phyloP scores from a whole-genome alignment of 1,140 invertebrate genomes.

The Dreissena rostriformis region DNA sequence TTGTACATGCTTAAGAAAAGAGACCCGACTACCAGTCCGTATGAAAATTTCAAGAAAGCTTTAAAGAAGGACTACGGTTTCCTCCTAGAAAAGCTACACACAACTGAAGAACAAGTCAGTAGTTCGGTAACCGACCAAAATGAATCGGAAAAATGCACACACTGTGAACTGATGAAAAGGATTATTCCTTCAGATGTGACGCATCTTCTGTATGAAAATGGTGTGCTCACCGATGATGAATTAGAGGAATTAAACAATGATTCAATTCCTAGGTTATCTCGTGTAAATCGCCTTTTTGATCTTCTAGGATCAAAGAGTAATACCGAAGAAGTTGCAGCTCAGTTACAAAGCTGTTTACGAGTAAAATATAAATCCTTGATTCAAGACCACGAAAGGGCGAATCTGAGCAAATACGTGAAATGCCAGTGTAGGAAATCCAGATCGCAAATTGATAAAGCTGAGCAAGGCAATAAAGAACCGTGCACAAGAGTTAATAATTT shows the following conservation, averaged over 20 bases:
- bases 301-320: background rate
- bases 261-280: background rate
- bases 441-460: too few relatives aligned
- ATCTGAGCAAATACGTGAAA: background rate
- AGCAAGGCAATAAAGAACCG: too few relatives aligned
- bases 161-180: conserved; percentile 17
- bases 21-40: background rate
- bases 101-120: background rate
- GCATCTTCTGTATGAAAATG: conserved; percentile 36
- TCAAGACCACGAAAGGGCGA: background rate
- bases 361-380: conserved; percentile 28
- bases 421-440: too few relatives aligned
- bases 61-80: conserved; percentile 24
- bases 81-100: background rate
- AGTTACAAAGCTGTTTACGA: background rate
- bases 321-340: background rate
- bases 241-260: conserved; percentile 14
- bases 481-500: too few relatives aligned
- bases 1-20: conserved; percentile 24
- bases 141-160: background rate
- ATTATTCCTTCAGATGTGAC: conserved; percentile 21
- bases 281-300: background rate
- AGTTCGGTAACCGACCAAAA: background rate
- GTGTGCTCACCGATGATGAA: conserved; percentile 31
- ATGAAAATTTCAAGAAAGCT: background rate